Evolutionary conservation across 53 echinoderm and acorn worm species (phyloP), one percentile per base, ranked within the genome.

Genomic region (Paracentrotus lividus): DNA sequence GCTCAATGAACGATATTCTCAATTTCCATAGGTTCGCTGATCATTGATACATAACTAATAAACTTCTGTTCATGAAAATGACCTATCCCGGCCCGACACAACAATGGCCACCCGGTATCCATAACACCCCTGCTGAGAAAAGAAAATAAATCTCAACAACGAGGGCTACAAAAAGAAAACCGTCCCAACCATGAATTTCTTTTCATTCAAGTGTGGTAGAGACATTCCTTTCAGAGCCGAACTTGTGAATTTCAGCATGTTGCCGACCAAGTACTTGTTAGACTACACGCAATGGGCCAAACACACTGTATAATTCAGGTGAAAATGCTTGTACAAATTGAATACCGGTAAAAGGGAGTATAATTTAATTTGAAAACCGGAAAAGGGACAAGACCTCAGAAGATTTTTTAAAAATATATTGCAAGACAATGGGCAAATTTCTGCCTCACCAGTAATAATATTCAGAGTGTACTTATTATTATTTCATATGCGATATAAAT

Each of bases 1-100:
- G n/a, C n/a, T n/a, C n/a, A n/a, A n/a, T n/a, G n/a, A n/a, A n/a
- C n/a, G n/a, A n/a, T n/a, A n/a, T n/a, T 69, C 69, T 38, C 40
- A 5, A 72, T 21, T 72, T 72, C 72, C 40, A 72, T 72, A 40
- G 72, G 18, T 20, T 38, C 1, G 21, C 38, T 14, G 72, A 72
- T 72, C 72, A 72, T 15, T 72, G 72, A 72, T 72, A 72, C 72
- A 72, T 72, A 40, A 72, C 72, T 72, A 72, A 72, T 72, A 72
- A 72, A 72, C 72, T 72, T 40, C 40, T 14, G 72, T 72, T 72
- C 72, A 38, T 72, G 72, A 72, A 27, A 72, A 26, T 72, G 72
- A 72, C 72, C 72, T 72, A 72, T 72, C 72, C 72, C 20, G 72
- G 72, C 36, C 21, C 16, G 72, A 5, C 1, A 40, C 72, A 72